These are phyloP conservation scores for Eleginops maclovinus DNA, from an alignment of 2,113 vertebrate genomes.

Conservation along the genomic window DNA sequence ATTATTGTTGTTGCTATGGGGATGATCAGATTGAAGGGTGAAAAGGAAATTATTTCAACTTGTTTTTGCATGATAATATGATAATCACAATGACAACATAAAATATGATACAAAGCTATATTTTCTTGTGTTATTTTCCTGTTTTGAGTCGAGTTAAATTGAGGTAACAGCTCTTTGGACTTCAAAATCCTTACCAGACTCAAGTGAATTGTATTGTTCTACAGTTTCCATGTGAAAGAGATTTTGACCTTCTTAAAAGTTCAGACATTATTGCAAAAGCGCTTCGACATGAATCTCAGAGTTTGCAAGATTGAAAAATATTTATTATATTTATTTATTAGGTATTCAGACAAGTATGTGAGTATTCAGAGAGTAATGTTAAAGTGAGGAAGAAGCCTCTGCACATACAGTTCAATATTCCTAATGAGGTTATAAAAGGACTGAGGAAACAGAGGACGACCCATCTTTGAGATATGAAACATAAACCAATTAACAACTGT, in stretches of 20 bases:
- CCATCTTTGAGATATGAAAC: slow-evolving; percentile 51
- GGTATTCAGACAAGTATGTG: no score
- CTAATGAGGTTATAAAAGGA: slow-evolving; percentile 10
- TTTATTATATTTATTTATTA: no score
- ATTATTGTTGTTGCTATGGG: background rate
- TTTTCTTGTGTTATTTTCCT: background rate
- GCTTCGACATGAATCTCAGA: background rate
- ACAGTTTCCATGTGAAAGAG: background rate
- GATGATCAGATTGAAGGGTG: background rate
- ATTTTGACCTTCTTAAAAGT: background rate
- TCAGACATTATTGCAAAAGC: background rate
- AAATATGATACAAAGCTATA: no score
- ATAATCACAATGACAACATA: no score
- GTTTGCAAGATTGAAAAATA: background rate
- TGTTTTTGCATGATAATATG: background rate
- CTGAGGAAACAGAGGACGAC: slow-evolving; percentile 17
- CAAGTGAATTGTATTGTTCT: background rate
- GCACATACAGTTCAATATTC: slow-evolving; percentile 6
- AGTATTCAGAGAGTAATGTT: no score
- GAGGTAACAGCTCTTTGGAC: background rate
- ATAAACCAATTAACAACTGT: slow-evolving; percentile 68
- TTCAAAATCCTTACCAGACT: background rate
- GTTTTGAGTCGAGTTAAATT: background rate
- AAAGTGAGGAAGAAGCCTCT: background rate
- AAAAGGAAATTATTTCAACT: background rate